These are phyloP conservation scores for Paratrypauchen microcephalus DNA, from an alignment of 2,797 vertebrate genomes.

Conservation along the genomic window DNA sequence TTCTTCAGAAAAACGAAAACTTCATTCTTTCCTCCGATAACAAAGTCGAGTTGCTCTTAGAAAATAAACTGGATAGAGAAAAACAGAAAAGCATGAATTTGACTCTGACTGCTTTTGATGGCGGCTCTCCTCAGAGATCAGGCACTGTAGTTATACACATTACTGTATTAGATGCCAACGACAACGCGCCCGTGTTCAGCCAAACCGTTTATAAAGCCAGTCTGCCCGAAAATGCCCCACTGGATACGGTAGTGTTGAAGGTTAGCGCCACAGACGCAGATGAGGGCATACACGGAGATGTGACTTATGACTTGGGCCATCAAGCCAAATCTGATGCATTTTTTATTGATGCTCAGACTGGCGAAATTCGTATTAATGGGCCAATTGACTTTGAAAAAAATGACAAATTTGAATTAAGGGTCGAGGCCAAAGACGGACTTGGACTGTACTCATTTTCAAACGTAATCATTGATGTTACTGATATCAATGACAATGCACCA, in stretches of 20 bases:
- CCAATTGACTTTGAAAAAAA: conserved; percentile 44
- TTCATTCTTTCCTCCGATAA: conserved; percentile 35
- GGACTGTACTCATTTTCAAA: conserved; percentile 31
- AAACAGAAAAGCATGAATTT: conserved; percentile 24
- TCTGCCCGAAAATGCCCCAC: conserved; percentile 65
- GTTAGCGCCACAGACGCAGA: conserved; percentile 68
- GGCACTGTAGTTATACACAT: conserved; percentile 52
- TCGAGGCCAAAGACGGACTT: conserved; percentile 52
- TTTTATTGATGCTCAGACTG: conserved; percentile 20
- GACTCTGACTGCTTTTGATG: conserved; percentile 51
- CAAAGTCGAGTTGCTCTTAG: conserved; percentile 28
- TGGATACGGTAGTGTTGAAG: conserved; percentile 29
- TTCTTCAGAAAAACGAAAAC: conserved; percentile 35
- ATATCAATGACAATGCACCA: conserved; percentile 74
- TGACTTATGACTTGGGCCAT: conserved; percentile 62
- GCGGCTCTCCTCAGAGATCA: conserved; percentile 57
- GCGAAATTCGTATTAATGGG: conserved; percentile 36
- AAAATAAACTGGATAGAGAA: conserved; percentile 46
- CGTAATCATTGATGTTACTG: conserved; percentile 56
- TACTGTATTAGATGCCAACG: conserved; percentile 72
- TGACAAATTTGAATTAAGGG: conserved; percentile 32
- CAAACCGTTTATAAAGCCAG: conserved; percentile 67
- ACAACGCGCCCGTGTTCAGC: conserved; percentile 74
- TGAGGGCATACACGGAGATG: conserved; percentile 66
- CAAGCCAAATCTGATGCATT: conserved; percentile 25